Percentiles rank a stretch among this genome's conserved stretches.
phyloP scores from a whole-genome alignment of 1,140 invertebrate species.

The Panonychus citri region DNA sequence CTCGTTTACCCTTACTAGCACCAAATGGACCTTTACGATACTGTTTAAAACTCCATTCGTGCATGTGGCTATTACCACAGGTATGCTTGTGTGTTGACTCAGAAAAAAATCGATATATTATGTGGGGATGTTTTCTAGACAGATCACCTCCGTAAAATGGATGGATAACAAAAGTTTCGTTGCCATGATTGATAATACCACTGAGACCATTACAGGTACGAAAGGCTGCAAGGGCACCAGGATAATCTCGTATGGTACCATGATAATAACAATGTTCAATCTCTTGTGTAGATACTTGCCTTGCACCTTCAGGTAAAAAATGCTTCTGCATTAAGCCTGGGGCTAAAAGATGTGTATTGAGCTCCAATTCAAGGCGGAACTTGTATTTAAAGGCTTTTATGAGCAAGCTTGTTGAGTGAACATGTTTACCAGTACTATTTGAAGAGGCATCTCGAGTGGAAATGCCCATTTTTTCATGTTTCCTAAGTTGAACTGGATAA shows the following conservation, averaged over 20 bases:
- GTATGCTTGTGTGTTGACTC: slow-evolving; percentile 60
- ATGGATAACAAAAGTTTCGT: slow-evolving; percentile 89
- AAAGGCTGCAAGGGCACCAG: slow-evolving; percentile 80
- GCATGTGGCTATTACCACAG: slow-evolving; percentile 48
- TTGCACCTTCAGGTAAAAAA: slow-evolving; percentile 40
- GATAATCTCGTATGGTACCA: slow-evolving; percentile 78
- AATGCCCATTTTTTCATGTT: slow-evolving; percentile 84
- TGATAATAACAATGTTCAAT: slow-evolving; percentile 92
- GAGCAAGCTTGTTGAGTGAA: slow-evolving; percentile 69
- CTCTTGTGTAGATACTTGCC: slow-evolving; percentile 50
- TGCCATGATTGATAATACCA: slow-evolving; percentile 82
- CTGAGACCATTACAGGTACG: slow-evolving; percentile 79
- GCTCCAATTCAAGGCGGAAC: slow-evolving; percentile 77
- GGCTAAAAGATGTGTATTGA: slow-evolving; percentile 38
- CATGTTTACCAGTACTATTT: slow-evolving; percentile 63
- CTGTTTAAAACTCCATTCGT: slow-evolving; percentile 38
- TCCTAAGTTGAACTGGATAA: slow-evolving; percentile 71
- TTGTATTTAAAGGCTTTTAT: slow-evolving; percentile 90
- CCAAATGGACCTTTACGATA: slow-evolving; percentile 13
- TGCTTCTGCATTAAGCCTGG: slow-evolving; percentile 59
- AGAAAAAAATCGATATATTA: slow-evolving; percentile 59
- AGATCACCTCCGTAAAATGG: slow-evolving; percentile 79
- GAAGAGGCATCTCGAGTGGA: slow-evolving; percentile 29
- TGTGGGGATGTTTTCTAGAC: slow-evolving; percentile 89
- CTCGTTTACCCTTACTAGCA: slow-evolving; percentile 22